These are phyloP conservation scores for Crossocerus cetratus DNA, from an alignment of 2,888 invertebrate genomes.

Conservation along the genomic window DNA sequence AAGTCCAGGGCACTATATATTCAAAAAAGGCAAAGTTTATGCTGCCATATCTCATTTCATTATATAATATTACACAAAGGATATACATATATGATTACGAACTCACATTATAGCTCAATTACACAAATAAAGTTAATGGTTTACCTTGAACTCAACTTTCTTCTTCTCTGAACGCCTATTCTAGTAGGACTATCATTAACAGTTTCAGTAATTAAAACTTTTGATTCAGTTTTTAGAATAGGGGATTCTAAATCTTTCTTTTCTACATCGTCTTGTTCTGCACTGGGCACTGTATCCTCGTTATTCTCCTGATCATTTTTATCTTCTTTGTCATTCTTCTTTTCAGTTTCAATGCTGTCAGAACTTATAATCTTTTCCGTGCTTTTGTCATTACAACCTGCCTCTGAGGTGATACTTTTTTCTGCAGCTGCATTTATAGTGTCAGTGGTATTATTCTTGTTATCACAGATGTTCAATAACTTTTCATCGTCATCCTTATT, in stretches of 20 bases:
- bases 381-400: neutral
- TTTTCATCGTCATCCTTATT: conserved; percentile 6
- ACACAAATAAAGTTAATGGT: neutral
- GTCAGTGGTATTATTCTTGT: neutral
- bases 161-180: conserved; percentile 50
- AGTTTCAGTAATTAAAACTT: conserved; percentile 21
- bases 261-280: conserved; percentile 1
- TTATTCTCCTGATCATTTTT: too few relatives aligned
- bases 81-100: conserved; percentile 2
- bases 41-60: neutral
- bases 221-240: conserved; percentile 14
- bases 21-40: neutral
- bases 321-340: neutral
- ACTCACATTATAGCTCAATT: too few relatives aligned
- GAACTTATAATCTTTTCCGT: neutral
- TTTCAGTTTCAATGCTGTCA: neutral
- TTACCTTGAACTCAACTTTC: conserved; percentile 58
- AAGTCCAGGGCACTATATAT: conserved; percentile 39
- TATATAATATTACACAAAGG: neutral
- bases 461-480: neutral
- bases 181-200: conserved; percentile 28
- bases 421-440: neutral
- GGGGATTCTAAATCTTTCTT: neutral
- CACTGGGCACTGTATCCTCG: too few relatives aligned
- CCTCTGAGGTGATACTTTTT: neutral